Base-by-base conservation (phyloP, 2,888 invertebrate genomes). In the Kryphioiulus occultus region DNA sequence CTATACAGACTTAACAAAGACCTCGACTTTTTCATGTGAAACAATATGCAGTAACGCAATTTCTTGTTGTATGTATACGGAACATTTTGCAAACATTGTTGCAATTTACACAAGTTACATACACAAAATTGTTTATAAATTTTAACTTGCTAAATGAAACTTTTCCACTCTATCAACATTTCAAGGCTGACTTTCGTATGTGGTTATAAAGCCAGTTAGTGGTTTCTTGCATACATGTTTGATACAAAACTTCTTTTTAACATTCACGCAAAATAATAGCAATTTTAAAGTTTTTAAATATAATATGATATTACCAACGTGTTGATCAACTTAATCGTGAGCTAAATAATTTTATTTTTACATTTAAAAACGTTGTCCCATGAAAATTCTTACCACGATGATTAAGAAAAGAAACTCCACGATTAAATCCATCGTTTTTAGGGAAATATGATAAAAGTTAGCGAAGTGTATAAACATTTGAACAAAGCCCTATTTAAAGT, bases 51-150 rank as follows among this genome's bases (percentile, higher is more conserved):
- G 30, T 78, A 30, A 4, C 15, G 78, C 26, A 78, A 30, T 30
- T 78, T 78, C 68, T 68, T 15, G 15, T 78, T 78, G 26, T 26
- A 26, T 68, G 68, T 68, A 78, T 78, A 78, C 78, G 78, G 78
- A 78, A 78, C 30, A 30, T 78, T 78, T 78, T 78, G 30, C 30
- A 78, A 78, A 15, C 78, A 78, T 30, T 30, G 78, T 78, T 78
- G 78, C 15, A 30, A 78, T 78, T 30, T 22, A 78, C 78, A 30
- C 78, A 78, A 5, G 7, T 78, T 9, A 17, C 78, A 30, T 78
- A 30, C 26, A 30, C 78, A 78, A 30, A 78, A 30, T 78, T 78
- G 26, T 78, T 78, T 12, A 78, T 1, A 78, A 26, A 78, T 26
- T 68, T 68, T 68, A 68, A 19, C 59, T 7, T 9, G 17, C 30